These are phyloP conservation scores for Sparus aurata DNA, from an alignment of 2,797 vertebrate genomes.

Conservation along the genomic window DNA sequence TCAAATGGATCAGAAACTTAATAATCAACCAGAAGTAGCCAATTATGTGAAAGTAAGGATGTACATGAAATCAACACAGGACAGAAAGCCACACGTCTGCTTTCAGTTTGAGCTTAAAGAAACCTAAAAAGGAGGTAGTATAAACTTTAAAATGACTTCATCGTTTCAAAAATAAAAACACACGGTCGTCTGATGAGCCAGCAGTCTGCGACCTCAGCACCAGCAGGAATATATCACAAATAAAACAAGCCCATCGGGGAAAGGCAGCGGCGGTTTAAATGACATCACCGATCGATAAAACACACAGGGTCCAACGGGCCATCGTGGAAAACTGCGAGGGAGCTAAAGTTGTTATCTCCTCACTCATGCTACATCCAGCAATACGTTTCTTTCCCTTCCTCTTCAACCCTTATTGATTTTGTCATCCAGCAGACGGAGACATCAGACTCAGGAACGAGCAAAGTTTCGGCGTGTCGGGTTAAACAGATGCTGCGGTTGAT, in stretches of 20 bases:
- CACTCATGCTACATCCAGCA: constrained; percentile 46
- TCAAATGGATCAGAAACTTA: too few relatives aligned
- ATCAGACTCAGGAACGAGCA: constrained; percentile 46
- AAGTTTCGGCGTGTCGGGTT: constrained; percentile 56
- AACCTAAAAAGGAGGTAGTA: not conserved
- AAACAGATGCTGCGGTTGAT: constrained; percentile 40
- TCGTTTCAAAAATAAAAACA: constrained; percentile 26
- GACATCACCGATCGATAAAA: constrained; percentile 58
- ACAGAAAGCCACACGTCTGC: not conserved
- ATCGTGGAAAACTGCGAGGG: constrained; percentile 49
- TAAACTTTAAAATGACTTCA: not conserved
- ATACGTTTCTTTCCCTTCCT: constrained; percentile 45
- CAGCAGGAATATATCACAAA: constrained; percentile 24
- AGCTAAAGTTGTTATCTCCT: constrained; percentile 55
- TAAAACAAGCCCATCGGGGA: constrained; percentile 32
- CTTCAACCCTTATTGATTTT: constrained; percentile 66
- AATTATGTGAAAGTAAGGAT: not conserved
- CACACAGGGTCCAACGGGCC: constrained; percentile 37
- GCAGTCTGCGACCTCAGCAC: constrained; percentile 16
- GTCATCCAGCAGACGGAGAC: constrained; percentile 49
- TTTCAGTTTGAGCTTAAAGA: not conserved
- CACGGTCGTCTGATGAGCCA: not conserved
- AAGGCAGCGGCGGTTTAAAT: constrained; percentile 26
- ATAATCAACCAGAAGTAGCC: not conserved
- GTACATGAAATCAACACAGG: not conserved